phyloP scores from a whole-genome alignment of 2,888 invertebrate species.

The Agriotes lineatus region DNA sequence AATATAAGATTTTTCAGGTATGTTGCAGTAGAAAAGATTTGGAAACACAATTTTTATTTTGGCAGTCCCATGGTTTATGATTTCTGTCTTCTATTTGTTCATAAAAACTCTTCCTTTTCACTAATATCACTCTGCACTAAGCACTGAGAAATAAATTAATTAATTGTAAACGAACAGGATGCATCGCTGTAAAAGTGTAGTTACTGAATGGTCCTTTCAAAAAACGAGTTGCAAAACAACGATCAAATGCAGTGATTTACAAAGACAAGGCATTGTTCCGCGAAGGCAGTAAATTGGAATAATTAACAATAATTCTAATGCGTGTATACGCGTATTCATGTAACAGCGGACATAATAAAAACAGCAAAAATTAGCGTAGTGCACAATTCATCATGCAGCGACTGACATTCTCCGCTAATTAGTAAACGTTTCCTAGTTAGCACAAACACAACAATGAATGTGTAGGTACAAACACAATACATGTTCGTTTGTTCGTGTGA shows the following conservation, averaged over 20 bases:
- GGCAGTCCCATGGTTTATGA: no score
- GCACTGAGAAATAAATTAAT: no score
- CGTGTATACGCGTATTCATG: conserved; percentile 15
- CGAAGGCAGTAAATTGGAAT: conserved; percentile 6
- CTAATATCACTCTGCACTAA: no score
- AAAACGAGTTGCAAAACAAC: not conserved
- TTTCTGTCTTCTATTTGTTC: no score
- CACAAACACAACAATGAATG: conserved; percentile 27
- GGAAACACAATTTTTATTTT: no score
- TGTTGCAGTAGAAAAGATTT: no score
- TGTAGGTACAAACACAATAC: conserved; percentile 33
- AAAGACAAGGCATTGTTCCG: not conserved
- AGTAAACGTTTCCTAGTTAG: conserved; percentile 35
- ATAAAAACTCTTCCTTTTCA: no score
- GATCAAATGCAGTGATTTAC: not conserved
- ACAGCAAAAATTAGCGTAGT: conserved; percentile 25
- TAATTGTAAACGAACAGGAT: no score
- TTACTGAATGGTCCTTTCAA: no score
- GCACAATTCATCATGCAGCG: conserved; percentile 33
- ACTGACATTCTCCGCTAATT: conserved; percentile 39
- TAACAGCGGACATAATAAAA: conserved; percentile 21
- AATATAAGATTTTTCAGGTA: no score
- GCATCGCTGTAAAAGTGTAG: no score
- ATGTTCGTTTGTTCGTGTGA: conserved; percentile 36
- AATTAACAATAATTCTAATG: conserved; percentile 20